Base-by-base conservation (phyloP, 2,797 vertebrate species). In the Sciurus carolinensis region DNA sequence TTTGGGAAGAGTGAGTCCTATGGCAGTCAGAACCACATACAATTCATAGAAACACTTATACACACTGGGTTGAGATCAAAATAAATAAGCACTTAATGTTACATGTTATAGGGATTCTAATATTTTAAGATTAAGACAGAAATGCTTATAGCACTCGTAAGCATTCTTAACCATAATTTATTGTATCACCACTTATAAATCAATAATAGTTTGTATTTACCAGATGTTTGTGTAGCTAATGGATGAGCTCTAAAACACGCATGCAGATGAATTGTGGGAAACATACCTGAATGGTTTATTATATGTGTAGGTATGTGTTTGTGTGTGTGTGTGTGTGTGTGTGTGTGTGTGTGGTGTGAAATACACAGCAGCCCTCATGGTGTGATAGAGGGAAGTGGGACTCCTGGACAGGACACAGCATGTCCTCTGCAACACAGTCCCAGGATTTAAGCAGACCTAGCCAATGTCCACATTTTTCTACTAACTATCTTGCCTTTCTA, bases 1-100 rank as follows among this genome's bases (percentile, higher is more conserved):
- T 90, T 39, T 52, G 64, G 67, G n/a, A 79, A 59, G 66, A 75
- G 4, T 75, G 13, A 7, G 66, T 6, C 14, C 52, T 79, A 12
- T 77, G 69, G 80, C 54, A 90, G 36, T 77, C n/a, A 94, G 36
- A 90, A 96, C 73, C 83, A 82, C 12, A 28, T 62, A 90, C 39
- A 72, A 75, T 82, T 92, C 26, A 52, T 39, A 67, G 64, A 88
- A 88, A 76, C 42, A 57, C 24, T 79, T 77, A 71, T 72, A 79
- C 4, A 62, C 28, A 57, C 24, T 90, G 6, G 42, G 7, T 50
- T 62, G 13, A 85, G 69, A 88, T 91, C 15, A 85, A 47, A 94
- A 52, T 79, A 82, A 92, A 90, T 75, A 77, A n/a, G 14, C 87
- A 26, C 30, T 89, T 95, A 75, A 36, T 44, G 26, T 91, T 64